Evolutionary conservation across 2,113 vertebrate species (phyloP), one percentile per base, ranked within the genome.

Genomic region (Rhegmatorhina hoffmannsi): DNA sequence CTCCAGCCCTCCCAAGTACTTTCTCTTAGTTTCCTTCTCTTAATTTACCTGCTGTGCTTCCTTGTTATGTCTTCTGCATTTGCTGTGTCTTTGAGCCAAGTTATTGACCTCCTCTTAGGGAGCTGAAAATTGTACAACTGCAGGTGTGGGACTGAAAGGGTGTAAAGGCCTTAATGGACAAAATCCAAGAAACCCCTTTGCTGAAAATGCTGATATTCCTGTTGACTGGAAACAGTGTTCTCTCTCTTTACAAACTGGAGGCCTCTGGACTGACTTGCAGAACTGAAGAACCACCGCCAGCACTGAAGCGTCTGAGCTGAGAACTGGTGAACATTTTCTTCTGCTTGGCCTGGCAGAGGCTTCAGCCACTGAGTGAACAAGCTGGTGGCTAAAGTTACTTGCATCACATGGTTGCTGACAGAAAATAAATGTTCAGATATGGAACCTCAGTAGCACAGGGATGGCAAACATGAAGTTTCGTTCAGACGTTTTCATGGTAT

Each of bases 371-470:
- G 60, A 12, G 52, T 40, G 29, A 59, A 33, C 9, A 72, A 49
- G 16, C 16, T 67, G 29, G 13, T 43, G 34, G 69, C 55, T 84
- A 43, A 75, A 83, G 49, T 53, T 69, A 12, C 33, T 44, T 72
- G 68, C 14, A 63, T 68, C 21, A 10, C 17, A 4, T 40, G 15
- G 28, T 52, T 68, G 47, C 17, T 46, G 34, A 14, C 11, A 58
- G 80, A 36, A 73, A 64, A 29, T 40, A 43, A 43, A 43, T 8
- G 9, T 56, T 68, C 36, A 59, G 3, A 18, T 46, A 17, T 2
- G 46, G 40, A 69, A 53, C 23, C 26, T 58, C 40, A 40, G 3
- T 6, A 58, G 17, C 0, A 0, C 53, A 11, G 3, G 4, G 28
- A 46, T 76, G 28, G 17, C 74, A 68, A 8, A 33, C 16, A 2